These are phyloP conservation scores for Leucoraja ocellata DNA, from an alignment of 2,797 vertebrate genomes.

Conservation along the genomic window DNA sequence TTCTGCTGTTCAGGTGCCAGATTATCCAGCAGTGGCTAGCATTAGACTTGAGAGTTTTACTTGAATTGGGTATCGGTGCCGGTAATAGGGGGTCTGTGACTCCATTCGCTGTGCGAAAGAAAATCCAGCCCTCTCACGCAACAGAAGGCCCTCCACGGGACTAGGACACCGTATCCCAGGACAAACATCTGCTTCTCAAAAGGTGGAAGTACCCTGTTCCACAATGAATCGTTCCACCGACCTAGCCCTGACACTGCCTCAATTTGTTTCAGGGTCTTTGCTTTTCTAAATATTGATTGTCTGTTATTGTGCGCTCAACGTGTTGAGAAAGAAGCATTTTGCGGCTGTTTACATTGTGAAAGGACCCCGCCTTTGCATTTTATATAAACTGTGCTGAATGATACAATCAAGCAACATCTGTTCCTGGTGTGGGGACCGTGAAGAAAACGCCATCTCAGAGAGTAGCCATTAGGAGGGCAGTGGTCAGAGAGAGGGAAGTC, in stretches of 20 bases:
- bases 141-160: background rate
- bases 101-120: background rate
- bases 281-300: background rate
- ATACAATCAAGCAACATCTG: background rate
- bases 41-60: background rate
- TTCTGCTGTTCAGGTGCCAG: background rate
- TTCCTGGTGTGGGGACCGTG: background rate
- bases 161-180: background rate
- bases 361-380: background rate
- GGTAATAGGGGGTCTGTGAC: background rate
- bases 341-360: background rate
- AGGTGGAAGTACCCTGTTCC: background rate
- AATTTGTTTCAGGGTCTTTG: background rate
- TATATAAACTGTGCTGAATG: background rate
- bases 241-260: background rate
- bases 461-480: background rate
- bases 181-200: background rate
- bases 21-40: background rate
- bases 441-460: too few relatives aligned
- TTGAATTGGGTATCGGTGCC: too few relatives aligned
- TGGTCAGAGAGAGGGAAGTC: too few relatives aligned
- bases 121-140: too few relatives aligned
- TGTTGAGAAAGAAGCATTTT: background rate
- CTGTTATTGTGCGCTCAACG: background rate
- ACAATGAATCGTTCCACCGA: background rate